A percentile compares a stretch with the other conserved stretches of the same genome.
phyloP scores from a whole-genome alignment of 2,113 vertebrate species.

The Psittacula cyanocephala region DNA sequence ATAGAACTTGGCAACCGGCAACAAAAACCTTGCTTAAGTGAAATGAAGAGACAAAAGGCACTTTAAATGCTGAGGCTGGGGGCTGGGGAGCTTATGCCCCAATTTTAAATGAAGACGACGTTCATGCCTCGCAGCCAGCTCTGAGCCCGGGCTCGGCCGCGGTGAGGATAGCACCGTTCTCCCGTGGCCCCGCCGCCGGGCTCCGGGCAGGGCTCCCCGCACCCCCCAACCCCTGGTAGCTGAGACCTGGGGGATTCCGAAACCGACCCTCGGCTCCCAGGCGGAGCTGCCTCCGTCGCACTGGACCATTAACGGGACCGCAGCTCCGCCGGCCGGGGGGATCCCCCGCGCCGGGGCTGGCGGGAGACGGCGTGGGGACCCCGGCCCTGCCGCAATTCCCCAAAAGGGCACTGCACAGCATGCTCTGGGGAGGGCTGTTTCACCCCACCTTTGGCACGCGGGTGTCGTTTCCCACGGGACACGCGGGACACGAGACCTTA shows the following conservation, averaged over 20 bases:
- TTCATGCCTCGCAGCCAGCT: constrained; percentile 11
- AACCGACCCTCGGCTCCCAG: not conserved
- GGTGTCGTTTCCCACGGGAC: not conserved
- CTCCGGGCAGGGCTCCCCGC: not conserved
- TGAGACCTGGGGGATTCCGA: not conserved
- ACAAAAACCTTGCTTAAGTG: constrained; percentile 67
- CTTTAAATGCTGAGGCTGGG: constrained; percentile 41
- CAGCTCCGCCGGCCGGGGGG: not conserved
- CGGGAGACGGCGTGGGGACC: no score
- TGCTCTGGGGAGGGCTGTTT: not conserved
- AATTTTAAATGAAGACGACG: constrained; percentile 58
- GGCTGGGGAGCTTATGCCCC: constrained; percentile 30
- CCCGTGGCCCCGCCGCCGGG: not conserved
- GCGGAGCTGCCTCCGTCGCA: not conserved
- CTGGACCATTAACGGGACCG: not conserved
- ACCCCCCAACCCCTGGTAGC: not conserved
- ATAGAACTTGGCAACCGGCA: constrained; percentile 69
- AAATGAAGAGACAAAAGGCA: constrained; percentile 72
- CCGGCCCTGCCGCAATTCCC: not conserved
- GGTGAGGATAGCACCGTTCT: constrained; percentile 12
- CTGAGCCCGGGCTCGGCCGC: not conserved
- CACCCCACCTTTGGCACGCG: not conserved
- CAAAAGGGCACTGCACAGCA: not conserved
- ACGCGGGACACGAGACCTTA: not conserved
- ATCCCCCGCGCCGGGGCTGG: not conserved